Evolutionary conservation across 1,140 invertebrate genomes (phyloP).

Genomic region (Trachymyrmex cornetzi): DNA sequence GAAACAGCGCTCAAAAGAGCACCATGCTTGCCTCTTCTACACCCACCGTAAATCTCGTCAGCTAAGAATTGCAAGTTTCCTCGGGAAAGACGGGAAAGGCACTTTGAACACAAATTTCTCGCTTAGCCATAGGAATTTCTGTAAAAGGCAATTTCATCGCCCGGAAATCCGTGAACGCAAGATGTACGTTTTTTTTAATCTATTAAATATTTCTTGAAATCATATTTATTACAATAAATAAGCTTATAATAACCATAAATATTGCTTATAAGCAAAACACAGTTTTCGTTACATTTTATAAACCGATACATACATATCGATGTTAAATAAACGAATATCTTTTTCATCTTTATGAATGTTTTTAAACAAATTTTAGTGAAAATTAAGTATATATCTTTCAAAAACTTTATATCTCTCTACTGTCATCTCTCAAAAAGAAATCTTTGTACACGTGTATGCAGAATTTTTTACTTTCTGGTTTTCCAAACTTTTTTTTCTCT

Average conservation of each 20-base stretch:
- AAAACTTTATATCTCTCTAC: constrained; percentile 10
- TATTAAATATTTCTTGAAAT: constrained; percentile 14
- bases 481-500: background rate
- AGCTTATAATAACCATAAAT: no score
- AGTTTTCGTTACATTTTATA: background rate
- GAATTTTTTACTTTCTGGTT: constrained; percentile 31
- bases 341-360: background rate
- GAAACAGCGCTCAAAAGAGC: constrained; percentile 61
- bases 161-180: constrained; percentile 3
- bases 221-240: background rate
- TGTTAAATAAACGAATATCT: background rate
- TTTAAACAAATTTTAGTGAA: background rate
- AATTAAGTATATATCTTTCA: background rate
- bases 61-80: constrained; percentile 56
- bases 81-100: constrained; percentile 11
- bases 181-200: background rate
- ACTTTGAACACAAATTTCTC: constrained; percentile 24
- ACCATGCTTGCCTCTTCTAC: constrained; percentile 56
- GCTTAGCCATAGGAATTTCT: constrained; percentile 33
- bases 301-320: background rate
- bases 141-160: constrained; percentile 2
- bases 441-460: constrained; percentile 16
- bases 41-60: constrained; percentile 64
- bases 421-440: background rate
- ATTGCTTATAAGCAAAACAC: background rate